Evolutionary conservation across 1,140 invertebrate species (phyloP), one percentile per base, ranked within the genome.

Genomic region (Megathymus violae): DNA sequence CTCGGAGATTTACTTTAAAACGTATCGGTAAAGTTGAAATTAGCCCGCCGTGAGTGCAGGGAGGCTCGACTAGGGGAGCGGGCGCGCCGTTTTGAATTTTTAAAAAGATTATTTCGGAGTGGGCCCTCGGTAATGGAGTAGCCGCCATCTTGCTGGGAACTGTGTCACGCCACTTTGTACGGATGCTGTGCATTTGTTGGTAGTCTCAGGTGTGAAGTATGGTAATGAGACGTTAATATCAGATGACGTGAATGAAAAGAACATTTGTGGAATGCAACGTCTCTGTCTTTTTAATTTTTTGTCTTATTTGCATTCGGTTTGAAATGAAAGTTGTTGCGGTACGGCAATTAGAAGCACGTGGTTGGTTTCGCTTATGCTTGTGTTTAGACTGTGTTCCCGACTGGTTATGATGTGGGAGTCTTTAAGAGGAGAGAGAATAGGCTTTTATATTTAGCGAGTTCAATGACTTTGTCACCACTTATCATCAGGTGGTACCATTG

Each of bases 31-130:
- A 51, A 48, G 70, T 63, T 10, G 11, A 66, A 40, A 54, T 59
- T 65, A 10, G 36, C 2, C 36, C 34, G 40, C 0, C n/a, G 25
- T 15, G 22, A 51, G 60, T 14, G 7, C 68, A 69, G 69, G 56
- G 47, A 67, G 64, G 62, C 67, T 69, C 61, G 71, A 76, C 69
- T 47, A 25, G 62, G 38, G 64, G 48, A 46, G 70, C 69, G 68
- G 65, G 63, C 67, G 67, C 67, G 61, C 50, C 51, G 72, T 70
- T 77, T 74, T 80, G 74, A 80, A 80, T 80, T 77, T 82, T 82
- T 82, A 77, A 80, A 79, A 71, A 76, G 74, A 77, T 79, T 76
- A 80, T 83, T 80, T 78, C 67, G 67, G 71, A 74, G 68, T 71
- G 74, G 64, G 54, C 54, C 54, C 62, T 43, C 46, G 40, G 65